Evolutionary conservation across 2,888 invertebrate genomes (phyloP).

Genomic region (Idaea straminata): DNA sequence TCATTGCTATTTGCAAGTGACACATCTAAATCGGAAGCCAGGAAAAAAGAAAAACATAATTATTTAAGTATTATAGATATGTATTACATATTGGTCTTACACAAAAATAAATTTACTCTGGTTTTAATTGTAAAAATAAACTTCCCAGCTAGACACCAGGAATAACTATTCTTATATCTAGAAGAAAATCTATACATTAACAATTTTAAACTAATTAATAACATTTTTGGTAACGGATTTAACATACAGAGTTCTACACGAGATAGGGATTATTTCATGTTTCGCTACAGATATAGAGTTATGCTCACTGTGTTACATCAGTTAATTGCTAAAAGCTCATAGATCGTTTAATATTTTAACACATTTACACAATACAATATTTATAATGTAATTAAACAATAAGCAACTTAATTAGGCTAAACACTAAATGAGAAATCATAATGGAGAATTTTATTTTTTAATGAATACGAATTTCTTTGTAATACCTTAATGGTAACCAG

Average conservation of each 20-base stretch:
- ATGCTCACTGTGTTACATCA: slow-evolving; percentile 15
- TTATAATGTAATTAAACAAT: neutral
- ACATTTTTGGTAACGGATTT: slow-evolving; percentile 76
- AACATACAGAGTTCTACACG: slow-evolving; percentile 55
- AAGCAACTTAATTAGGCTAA: neutral
- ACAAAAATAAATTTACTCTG: slow-evolving; percentile 75
- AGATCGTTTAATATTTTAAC: neutral
- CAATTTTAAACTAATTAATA: slow-evolving; percentile 57
- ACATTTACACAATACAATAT: neutral
- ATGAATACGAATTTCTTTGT: neutral
- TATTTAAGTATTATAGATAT: slow-evolving; percentile 55
- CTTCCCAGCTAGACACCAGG: slow-evolving; percentile 61
- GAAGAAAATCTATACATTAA: slow-evolving; percentile 65
- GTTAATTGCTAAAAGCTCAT: slow-evolving; percentile 47
- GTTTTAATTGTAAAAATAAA: slow-evolving; percentile 77
- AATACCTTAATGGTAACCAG: neutral
- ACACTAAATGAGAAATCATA: neutral
- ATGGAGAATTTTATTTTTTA: neutral
- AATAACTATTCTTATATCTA: slow-evolving; percentile 74
- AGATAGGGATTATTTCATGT: slow-evolving; percentile 19
- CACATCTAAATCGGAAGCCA: neutral
- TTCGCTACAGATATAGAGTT: slow-evolving; percentile 16
- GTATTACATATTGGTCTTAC: slow-evolving; percentile 77
- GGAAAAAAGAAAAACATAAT: slow-evolving; percentile 7
- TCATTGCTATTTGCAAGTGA: neutral